Conservation (phyloP, 2,113 vertebrate species). For the Alces alces region DNA sequence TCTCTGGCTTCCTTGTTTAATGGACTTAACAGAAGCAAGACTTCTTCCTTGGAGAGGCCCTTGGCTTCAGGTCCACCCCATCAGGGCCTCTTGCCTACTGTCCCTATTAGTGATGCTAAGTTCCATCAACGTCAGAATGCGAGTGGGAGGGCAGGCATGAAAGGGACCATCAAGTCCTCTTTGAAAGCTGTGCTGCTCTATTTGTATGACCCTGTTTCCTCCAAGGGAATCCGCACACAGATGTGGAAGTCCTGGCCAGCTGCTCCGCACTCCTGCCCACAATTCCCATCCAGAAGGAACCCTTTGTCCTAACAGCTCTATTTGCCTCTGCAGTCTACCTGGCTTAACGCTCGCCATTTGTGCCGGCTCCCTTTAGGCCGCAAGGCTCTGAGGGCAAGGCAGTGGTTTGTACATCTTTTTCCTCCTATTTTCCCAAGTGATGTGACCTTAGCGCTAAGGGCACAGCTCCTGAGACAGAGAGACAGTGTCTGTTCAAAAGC, state of each 20-base stretch:
- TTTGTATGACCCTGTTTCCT: neutral
- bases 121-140: neutral
- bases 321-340: neutral
- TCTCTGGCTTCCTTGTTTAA: neutral
- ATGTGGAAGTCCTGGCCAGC: neutral
- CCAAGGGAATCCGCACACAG: neutral
- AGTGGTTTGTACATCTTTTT: neutral
- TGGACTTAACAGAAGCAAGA: neutral
- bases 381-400: neutral
- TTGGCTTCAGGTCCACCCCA: neutral
- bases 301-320: neutral
- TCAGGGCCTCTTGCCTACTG: neutral
- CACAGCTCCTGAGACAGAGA: neutral
- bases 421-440: neutral
- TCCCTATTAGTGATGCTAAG: neutral
- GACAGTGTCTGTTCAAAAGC: neutral
- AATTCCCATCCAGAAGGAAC: neutral
- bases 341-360: neutral
- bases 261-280: neutral
- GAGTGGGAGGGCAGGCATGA: neutral
- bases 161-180: neutral
- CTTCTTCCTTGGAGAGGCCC: neutral
- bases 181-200: neutral
- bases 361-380: fast-evolving
- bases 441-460: neutral